Conservation (phyloP, 2,797 vertebrate species). For the Oreonectes daqikongensis region DNA sequence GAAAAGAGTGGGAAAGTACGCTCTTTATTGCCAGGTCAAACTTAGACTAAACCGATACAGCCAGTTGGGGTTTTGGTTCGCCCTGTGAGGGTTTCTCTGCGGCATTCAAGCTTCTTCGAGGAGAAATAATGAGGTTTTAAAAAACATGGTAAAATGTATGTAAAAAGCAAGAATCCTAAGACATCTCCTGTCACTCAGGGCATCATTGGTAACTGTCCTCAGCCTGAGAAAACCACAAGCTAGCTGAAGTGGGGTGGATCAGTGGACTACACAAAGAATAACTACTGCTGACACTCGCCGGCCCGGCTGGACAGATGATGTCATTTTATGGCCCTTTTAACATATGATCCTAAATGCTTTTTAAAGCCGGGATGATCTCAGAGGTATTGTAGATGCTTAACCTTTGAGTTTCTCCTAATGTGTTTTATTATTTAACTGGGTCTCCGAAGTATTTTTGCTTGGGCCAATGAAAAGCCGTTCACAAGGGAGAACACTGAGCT, state of each 20-base stretch:
- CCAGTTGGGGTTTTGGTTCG: conserved; percentile 75
- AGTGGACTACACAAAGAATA: conserved; percentile 39
- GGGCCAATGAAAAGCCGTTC: conserved; percentile 51
- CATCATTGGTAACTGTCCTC: conserved; percentile 57
- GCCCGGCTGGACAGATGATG: conserved; percentile 58
- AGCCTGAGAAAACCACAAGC: conserved; percentile 56
- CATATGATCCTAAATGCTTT: conserved; percentile 61
- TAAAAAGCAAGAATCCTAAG: conserved; percentile 66
- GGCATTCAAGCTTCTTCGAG: conserved; percentile 54
- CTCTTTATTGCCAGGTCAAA: conserved; percentile 71
- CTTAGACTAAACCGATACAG: conserved; percentile 67
- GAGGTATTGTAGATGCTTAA: conserved; percentile 65
- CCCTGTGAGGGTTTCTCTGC: conserved; percentile 66
- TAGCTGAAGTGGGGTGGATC: conserved; percentile 55
- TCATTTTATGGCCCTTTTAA: conserved; percentile 63
- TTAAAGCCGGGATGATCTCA: conserved; percentile 67
- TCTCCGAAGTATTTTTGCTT: conserved; percentile 63
- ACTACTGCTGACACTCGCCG: conserved; percentile 42
- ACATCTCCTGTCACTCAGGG: conserved; percentile 67
- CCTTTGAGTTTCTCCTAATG: conserved; percentile 63
- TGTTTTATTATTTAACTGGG: conserved; percentile 60
- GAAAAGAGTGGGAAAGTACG: conserved; percentile 66
- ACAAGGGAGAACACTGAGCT: conserved; percentile 58
- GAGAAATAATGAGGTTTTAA: conserved; percentile 70
- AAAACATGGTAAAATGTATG: conserved; percentile 69